Evolutionary conservation across 2,797 vertebrate genomes (phyloP), one percentile per base, ranked within the genome.

Genomic region (Falco concolor): DNA sequence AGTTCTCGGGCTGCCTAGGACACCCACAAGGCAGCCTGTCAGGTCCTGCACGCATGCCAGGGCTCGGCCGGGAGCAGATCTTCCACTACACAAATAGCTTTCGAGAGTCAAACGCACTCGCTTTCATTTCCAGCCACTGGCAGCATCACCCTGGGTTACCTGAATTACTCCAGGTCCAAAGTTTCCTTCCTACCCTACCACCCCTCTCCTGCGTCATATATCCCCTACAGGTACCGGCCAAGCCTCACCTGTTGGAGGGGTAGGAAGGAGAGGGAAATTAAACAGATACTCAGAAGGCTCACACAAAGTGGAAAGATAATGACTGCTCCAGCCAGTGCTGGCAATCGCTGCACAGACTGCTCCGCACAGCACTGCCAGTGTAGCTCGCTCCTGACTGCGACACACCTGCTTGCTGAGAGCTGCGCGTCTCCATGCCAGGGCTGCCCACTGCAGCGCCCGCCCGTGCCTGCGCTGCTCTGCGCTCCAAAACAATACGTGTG

Each of bases 21-120:
- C 94, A 95, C 96, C 94, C 90, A 93, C 95, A 90, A 72, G 94
- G 89, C 85, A 91, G 65, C 81, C 86, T 92, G 86, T 94, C 94
- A 59, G 90, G 77, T 93, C 88, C 95, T 95, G 86, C 47, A 10
- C 3, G 68, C 90, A 87, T 89, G 91, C 86, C 90, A 75, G 61
- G 86, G 84, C 91, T 94, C 60, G 6, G 50, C 74, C 95, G 74
- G 83, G 86, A 94, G 80, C 56, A 53, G 81, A 87, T 60, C 45
- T 24, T 87, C n/a, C 36, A 5, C 59, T 84, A 47, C 40, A 74
- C 44, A 82, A 53, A 60, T 14, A 57, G 49, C 77, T 87, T 30
- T 57, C 74, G 78, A 60, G 68, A 34, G 50, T 72, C 52, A 38
- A 32, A 91, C 87, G 30, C 45, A 17, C 27, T 72, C 10, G 1